Conservation (phyloP, 64 coral and sea anemone species). For the Platygyra sinensis region DNA sequence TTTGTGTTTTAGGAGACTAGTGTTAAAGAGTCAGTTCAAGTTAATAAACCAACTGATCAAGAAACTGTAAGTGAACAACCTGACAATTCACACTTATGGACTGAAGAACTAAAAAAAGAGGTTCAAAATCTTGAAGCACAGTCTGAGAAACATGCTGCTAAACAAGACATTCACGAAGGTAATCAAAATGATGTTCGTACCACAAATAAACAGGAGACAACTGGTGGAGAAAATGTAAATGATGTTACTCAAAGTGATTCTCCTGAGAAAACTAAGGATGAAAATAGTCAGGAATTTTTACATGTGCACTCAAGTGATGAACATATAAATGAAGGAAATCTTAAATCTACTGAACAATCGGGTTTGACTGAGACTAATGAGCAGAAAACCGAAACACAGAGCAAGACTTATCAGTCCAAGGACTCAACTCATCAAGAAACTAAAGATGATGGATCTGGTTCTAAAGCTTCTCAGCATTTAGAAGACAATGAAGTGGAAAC, state of each 20-base stretch:
- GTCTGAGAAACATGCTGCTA: constrained; percentile 19
- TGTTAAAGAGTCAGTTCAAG: neutral
- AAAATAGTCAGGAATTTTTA: neutral
- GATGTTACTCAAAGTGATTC: neutral
- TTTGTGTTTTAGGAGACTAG: neutral
- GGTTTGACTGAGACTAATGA: neutral
- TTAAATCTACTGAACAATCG: no score
- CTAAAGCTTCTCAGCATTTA: neutral
- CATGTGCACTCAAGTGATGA: neutral
- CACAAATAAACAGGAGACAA: neutral
- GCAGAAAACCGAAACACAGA: neutral
- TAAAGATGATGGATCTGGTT: neutral
- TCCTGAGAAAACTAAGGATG: neutral
- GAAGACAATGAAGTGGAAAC: neutral
- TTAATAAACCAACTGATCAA: neutral
- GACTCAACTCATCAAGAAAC: neutral
- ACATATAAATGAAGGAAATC: neutral
- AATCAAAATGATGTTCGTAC: neutral
- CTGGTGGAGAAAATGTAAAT: neutral
- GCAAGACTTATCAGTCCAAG: neutral
- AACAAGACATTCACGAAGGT: neutral
- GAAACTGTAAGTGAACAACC: neutral
- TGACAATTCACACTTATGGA: constrained; percentile 6
- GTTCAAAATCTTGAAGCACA: neutral
- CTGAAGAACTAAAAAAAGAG: constrained; percentile 3